Percentiles rank a stretch among this genome's conserved stretches.
Conservation (phyloP, 2,888 invertebrate genomes). For the Corythucha ciliata region DNA sequence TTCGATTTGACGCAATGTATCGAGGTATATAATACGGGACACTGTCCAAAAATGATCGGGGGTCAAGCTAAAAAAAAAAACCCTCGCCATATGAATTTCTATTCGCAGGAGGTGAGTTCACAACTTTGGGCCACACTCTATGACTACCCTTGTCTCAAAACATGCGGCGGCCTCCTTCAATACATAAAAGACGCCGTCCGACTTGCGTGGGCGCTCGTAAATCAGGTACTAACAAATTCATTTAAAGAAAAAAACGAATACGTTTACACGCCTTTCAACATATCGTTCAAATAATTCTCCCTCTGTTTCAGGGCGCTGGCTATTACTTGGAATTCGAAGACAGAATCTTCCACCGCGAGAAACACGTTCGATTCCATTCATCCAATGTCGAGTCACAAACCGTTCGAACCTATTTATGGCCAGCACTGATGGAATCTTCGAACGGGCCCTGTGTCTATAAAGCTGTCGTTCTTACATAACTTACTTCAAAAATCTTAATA, state of each 20-base stretch:
- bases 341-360: slow-evolving; percentile 56
- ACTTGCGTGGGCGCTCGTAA: slow-evolving; percentile 77
- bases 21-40: slow-evolving; percentile 42
- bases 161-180: slow-evolving; percentile 64
- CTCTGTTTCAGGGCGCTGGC: slow-evolving; percentile 41
- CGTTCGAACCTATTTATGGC: slow-evolving; percentile 78
- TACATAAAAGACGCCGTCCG: slow-evolving; percentile 75
- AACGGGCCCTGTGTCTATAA: slow-evolving; percentile 69
- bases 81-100: neutral
- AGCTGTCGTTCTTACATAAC: slow-evolving; percentile 72
- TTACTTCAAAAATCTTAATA: neutral
- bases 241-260: too few relatives aligned
- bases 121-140: slow-evolving; percentile 82
- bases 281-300: too few relatives aligned
- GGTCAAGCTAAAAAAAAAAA: neutral
- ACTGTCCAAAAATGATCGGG: too few relatives aligned
- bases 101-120: slow-evolving; percentile 49
- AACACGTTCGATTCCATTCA: slow-evolving; percentile 68
- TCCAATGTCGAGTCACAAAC: slow-evolving; percentile 64
- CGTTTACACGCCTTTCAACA: too few relatives aligned
- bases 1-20: slow-evolving; percentile 48
- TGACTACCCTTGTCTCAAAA: slow-evolving; percentile 82
- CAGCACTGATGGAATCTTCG: slow-evolving; percentile 60
- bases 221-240: slow-evolving; percentile 49
- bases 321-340: slow-evolving; percentile 47